A percentile compares a stretch with the other conserved stretches of the same genome.
Conservation (phyloP, 2,113 vertebrate species). For the Marmota monax region DNA sequence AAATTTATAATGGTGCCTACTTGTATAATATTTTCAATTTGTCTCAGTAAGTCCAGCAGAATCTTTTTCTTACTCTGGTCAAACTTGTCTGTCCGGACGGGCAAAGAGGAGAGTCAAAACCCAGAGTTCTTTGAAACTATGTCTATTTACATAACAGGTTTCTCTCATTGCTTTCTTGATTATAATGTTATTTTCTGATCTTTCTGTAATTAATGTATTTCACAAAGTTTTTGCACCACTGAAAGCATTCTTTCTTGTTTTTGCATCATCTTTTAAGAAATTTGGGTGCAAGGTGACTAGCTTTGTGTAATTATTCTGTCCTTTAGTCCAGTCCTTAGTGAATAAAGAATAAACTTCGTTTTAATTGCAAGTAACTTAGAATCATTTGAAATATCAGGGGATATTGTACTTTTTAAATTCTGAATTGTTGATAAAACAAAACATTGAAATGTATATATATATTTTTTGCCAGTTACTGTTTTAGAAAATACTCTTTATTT, state of each 20-base stretch:
- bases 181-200: conserved; percentile 12
- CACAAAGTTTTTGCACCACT: neutral
- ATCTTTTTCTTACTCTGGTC: neutral
- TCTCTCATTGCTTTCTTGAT: conserved; percentile 32
- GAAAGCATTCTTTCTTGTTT: conserved; percentile 10
- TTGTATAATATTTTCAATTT: neutral
- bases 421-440: conserved; percentile 21
- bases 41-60: neutral
- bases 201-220: conserved; percentile 51
- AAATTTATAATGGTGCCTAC: neutral
- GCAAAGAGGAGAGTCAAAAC: neutral
- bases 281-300: neutral
- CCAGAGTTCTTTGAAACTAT: conserved; percentile 24
- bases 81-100: neutral
- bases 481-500: conserved; percentile 18
- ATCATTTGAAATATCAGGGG: conserved; percentile 27
- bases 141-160: neutral
- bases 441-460: neutral
- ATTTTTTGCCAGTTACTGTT: conserved; percentile 7
- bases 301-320: conserved; percentile 3
- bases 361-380: neutral
- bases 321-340: neutral
- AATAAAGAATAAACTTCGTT: conserved; percentile 16
- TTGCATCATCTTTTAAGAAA: neutral
- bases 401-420: neutral